Conservation (phyloP, 2,888 invertebrate genomes). For the Calameuta idolon region DNA sequence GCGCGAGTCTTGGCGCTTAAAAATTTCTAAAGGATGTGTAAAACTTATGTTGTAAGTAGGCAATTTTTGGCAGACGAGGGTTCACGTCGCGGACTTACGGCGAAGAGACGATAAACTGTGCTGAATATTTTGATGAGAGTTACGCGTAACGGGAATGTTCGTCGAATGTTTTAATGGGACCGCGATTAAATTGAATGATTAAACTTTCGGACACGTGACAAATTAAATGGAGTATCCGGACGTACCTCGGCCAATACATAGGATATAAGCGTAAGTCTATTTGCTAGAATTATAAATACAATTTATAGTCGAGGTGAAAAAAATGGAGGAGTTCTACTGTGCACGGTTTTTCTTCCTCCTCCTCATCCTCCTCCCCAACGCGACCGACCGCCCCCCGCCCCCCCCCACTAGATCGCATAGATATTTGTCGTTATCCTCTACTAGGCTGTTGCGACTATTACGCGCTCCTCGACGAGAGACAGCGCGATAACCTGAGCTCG, state of each 20-base stretch:
- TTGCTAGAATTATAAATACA: conserved; percentile 12
- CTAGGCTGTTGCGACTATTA: background rate
- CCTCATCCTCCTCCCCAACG: no score
- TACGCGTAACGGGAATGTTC: background rate
- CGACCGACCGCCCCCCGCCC: no score
- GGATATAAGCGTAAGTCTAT: conserved; percentile 7
- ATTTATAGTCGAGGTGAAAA: conserved; percentile 9
- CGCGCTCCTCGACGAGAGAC: background rate
- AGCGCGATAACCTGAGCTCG: background rate
- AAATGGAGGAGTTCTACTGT: background rate
- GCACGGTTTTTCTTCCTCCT: background rate
- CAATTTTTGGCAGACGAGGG: conserved; percentile 28
- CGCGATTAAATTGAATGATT: background rate
- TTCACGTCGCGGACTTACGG: conserved; percentile 3
- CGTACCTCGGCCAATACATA: conserved; percentile 9
- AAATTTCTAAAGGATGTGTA: conserved; percentile 35
- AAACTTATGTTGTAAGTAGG: conserved; percentile 39
- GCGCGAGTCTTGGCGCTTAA: conserved; percentile 36
- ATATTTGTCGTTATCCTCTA: background rate
- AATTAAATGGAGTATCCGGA: background rate
- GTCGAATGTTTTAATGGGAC: background rate
- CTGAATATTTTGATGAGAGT: background rate
- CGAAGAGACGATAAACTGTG: background rate
- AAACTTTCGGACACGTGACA: background rate
- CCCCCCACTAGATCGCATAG: background rate